Percentiles rank a stretch among this genome's conserved stretches.
Conservation (phyloP, 2,113 vertebrate species). For the Nesogale talazaci region DNA sequence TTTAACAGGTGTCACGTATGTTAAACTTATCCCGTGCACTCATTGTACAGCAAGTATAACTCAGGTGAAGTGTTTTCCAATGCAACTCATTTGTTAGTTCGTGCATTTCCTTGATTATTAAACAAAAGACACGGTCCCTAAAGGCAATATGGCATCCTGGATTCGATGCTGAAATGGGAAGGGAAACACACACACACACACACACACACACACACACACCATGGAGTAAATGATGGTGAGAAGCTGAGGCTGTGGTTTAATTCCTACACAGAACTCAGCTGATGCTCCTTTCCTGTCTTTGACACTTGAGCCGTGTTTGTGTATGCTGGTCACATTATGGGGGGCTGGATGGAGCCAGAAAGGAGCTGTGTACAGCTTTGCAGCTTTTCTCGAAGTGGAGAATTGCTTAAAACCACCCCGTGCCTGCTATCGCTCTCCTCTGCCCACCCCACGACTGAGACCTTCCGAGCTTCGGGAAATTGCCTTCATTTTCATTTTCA, state of each 20-base stretch:
- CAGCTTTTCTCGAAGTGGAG: conserved; percentile 14
- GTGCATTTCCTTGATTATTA: background rate
- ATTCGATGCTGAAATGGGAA: background rate
- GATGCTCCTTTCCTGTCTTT: background rate
- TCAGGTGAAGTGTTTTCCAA: background rate
- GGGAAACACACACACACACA: too few species aligned
- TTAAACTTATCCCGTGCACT: background rate
- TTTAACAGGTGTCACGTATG: background rate
- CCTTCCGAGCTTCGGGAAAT: accelerated
- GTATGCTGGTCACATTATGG: background rate
- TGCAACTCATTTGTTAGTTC: too few species aligned
- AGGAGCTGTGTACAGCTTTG: background rate
- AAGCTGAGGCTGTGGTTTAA: background rate
- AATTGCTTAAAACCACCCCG: background rate
- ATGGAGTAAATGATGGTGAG: background rate
- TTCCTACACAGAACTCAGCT: background rate
- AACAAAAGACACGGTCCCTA: background rate
- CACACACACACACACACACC: too few species aligned
- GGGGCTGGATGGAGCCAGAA: background rate
- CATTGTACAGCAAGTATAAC: too few species aligned
- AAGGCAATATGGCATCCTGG: background rate
- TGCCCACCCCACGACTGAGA: background rate
- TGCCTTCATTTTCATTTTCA: background rate
- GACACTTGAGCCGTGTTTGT: background rate
- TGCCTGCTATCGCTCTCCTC: background rate